Evolutionary conservation across 2,797 vertebrate species (phyloP), one percentile per base, ranked within the genome.

Genomic region (Siniperca obscura): DNA sequence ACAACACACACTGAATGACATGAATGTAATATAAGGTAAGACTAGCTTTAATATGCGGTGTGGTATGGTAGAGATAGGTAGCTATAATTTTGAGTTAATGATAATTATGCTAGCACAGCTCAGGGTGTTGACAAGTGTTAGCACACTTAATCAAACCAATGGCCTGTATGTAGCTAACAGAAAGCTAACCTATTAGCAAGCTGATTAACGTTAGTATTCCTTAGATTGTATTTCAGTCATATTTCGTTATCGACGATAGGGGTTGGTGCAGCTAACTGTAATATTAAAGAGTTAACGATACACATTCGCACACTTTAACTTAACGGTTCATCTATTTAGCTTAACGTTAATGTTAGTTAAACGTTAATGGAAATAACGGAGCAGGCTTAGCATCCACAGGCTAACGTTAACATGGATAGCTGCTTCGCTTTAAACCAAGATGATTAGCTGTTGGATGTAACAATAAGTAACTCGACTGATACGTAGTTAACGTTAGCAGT

Each of bases 131-230:
- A 55, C 46, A 69, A 75, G 36, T 16, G 42, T 80, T 74, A 68
- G 66, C 83, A 55, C 9, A 17, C 5, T 1, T 4, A 60, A 22
- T 66, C 21, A 83, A 87, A 86, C 82, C 83, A 34, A 16, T 25
- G 25, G 5, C 48, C n/a, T 38, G 17, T 30, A 30, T 38, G 17
- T 30, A 30, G 40, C 53, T 59, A 30, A n/a, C 7, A 5, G 42
- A 7, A 74, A 30, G 50, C 30, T 46, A 40, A 79, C 13, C 7
- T 1, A 7, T 72, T 66, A 67, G 59, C 17, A 34, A 11, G 25
- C 40, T 42, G 38, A 17, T 48, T 13, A 66, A 4, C 22, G 9
- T 25, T 7, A 2, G 10, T 22, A 2, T n/a, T 42, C 1, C 6
- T 7, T 8, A 22, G 2, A 22, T 13, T 38, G 4, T n/a, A 8